Percentiles rank a stretch among this genome's conserved stretches.
phyloP scores from a whole-genome alignment of 2,888 invertebrate genomes.

The Hecatera dysodea region DNA sequence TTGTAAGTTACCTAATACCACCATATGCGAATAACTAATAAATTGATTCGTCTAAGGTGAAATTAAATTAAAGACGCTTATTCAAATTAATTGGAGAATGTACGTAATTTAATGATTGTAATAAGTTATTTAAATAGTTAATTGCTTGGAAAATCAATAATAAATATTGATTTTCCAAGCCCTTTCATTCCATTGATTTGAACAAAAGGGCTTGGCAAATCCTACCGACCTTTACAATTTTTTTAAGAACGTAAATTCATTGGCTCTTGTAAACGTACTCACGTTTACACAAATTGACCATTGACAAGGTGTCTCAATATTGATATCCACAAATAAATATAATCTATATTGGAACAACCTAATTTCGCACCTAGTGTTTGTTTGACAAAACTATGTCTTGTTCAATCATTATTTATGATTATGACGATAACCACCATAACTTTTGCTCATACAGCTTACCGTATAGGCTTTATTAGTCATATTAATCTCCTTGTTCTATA shows the following conservation, averaged over 20 bases:
- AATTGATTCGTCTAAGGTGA: slow-evolving; percentile 26
- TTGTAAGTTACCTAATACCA: slow-evolving; percentile 44
- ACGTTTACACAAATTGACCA: slow-evolving; percentile 19
- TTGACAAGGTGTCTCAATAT: slow-evolving; percentile 26
- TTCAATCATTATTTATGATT: slow-evolving; percentile 9
- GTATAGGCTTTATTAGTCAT: background rate
- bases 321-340: slow-evolving; percentile 20
- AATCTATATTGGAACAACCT: slow-evolving; percentile 19
- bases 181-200: too few relatives aligned
- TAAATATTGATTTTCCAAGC: slow-evolving; percentile 9
- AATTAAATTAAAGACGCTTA: slow-evolving; percentile 25
- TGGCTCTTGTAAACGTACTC: background rate
- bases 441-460: background rate
- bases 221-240: background rate
- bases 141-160: too few relatives aligned
- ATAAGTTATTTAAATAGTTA: background rate
- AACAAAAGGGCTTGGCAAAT: too few relatives aligned
- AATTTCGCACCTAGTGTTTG: background rate
- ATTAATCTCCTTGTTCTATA: background rate
- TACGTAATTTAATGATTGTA: background rate
- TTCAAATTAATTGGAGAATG: background rate
- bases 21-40: background rate
- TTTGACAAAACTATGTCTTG: slow-evolving; percentile 23
- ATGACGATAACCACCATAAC: background rate
- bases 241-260: slow-evolving; percentile 27